Evolutionary conservation across 2,797 vertebrate genomes (phyloP).

Genomic region (Tapirus indicus): DNA sequence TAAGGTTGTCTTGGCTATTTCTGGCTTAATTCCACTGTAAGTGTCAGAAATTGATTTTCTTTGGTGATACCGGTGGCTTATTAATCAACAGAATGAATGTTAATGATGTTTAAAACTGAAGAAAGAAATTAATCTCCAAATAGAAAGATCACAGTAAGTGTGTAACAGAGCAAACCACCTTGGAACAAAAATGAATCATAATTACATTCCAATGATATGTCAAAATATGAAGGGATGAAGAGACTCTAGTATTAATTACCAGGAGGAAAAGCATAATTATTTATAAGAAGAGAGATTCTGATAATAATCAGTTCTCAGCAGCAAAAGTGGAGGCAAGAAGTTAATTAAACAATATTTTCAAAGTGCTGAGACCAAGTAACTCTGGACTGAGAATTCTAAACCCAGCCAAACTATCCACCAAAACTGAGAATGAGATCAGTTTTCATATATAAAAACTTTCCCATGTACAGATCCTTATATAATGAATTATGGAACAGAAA

Average conservation of each 20-base stretch:
- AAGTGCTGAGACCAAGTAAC: background rate
- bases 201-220: constrained; percentile 6
- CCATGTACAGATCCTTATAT: background rate
- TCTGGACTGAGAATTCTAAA: background rate
- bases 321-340: background rate
- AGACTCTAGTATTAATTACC: background rate
- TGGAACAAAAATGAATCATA: constrained; percentile 25
- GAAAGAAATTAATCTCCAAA: constrained; percentile 62
- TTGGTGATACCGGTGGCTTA: constrained; percentile 44
- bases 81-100: constrained; percentile 68
- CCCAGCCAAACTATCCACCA: background rate
- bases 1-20: constrained; percentile 39
- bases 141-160: constrained; percentile 52
- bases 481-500: background rate
- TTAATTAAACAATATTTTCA: background rate
- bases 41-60: constrained; percentile 63
- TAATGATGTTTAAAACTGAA: constrained; percentile 64
- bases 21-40: background rate
- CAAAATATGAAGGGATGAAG: background rate
- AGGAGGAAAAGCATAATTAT: background rate
- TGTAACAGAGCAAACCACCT: background rate
- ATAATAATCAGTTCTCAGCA: background rate
- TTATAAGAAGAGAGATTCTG: background rate
- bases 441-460: background rate
- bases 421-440: background rate